A percentile compares a stretch with the other conserved stretches of the same genome.
Conservation (phyloP, 1,140 invertebrate genomes). For the Eciton burchellii region DNA sequence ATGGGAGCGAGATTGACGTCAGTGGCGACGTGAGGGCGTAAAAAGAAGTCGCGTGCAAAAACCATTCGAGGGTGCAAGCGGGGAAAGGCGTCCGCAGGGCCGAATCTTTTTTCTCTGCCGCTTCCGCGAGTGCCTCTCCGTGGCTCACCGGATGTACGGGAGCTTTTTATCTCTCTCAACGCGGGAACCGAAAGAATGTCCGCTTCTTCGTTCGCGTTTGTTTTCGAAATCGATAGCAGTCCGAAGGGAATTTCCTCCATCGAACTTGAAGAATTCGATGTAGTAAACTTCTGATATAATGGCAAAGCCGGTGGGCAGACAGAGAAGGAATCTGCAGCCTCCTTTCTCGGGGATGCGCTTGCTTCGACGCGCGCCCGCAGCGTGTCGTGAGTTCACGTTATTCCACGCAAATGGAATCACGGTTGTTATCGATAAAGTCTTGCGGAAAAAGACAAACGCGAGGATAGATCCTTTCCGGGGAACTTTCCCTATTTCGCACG, state of each 20-base stretch:
- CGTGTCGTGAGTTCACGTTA: no score
- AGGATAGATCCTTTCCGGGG: no score
- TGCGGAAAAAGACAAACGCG: no score
- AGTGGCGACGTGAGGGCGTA: conserved; percentile 10
- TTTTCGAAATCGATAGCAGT: background rate
- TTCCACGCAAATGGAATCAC: no score
- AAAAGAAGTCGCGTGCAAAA: conserved; percentile 40
- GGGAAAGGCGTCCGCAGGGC: conserved; percentile 30
- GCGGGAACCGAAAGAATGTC: background rate
- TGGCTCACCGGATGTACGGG: conserved; percentile 38
- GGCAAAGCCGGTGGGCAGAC: no score
- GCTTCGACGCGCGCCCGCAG: no score
- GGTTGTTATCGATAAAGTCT: no score
- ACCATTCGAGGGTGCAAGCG: conserved; percentile 15
- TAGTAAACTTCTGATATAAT: no score
- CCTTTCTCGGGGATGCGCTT: no score
- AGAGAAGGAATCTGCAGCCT: no score
- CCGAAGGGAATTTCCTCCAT: background rate
- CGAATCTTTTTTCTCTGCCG: conserved; percentile 5
- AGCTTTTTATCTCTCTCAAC: conserved; percentile 27
- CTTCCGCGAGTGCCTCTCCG: conserved; percentile 7
- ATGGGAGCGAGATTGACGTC: conserved; percentile 55
- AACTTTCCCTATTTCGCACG: no score
- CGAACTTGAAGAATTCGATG: no score
- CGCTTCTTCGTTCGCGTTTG: background rate